Evolutionary conservation across 2,888 invertebrate genomes (phyloP), one percentile per base, ranked within the genome.

Genomic region (Stenodema calcarata): DNA sequence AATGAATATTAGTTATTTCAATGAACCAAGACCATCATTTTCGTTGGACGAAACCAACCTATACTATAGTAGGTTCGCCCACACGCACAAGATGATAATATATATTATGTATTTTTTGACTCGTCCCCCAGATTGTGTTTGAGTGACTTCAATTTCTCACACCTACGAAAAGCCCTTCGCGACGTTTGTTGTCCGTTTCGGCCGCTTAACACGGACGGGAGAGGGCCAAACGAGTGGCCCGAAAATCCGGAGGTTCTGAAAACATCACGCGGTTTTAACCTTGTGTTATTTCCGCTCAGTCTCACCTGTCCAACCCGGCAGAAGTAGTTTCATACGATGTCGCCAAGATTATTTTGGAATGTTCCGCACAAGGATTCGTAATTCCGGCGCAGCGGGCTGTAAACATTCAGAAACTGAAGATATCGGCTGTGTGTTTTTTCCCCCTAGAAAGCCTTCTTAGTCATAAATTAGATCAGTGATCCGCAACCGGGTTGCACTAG

Each of bases 251-350:
- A 44, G 78, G 44, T 44, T 44, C 42, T 18, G 18, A 42, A 78
- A 42, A 78, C 78, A 78, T 44, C 78, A 16, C 4, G n/a, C 14
- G 16, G 78, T n/a, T 44, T 18, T 3, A 14, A 78, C 78, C 78
- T 78, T 78, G 35, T 16, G 78, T 78, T 78, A 78, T 78, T 78
- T 78, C 78, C 78, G 78, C 44, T 44, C 44, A 41, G 78, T 23
- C 78, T 78, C 78, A 78, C 78, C 78, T 78, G 78, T 47, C 44
- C 47, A 73, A 73, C 35, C 35, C 35, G 70, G 70, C 70, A 41
- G 16, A 73, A 73, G 73, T 35, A 35, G 73, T 73, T 73, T 73
- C 73, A 11, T 30, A 30, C 73, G 73, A 35, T 35, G 73, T 35
- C 73, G 73, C 73, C 73, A 73, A 73, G 73, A 73, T 30, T 73